These are phyloP conservation scores for Mactra quadrangularis DNA, from an alignment of 1,140 invertebrate genomes.

Conservation along the genomic window DNA sequence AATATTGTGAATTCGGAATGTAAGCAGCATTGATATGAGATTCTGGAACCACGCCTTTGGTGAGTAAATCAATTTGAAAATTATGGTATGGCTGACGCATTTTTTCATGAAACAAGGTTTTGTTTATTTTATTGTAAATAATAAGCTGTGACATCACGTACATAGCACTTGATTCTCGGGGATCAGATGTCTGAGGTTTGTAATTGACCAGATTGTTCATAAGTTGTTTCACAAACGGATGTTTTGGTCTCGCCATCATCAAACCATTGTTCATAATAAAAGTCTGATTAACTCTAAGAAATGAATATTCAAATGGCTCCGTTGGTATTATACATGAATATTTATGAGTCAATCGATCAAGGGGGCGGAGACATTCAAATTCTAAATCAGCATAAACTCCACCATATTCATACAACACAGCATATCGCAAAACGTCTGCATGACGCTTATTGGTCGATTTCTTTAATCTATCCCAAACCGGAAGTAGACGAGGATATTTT, in stretches of 20 bases:
- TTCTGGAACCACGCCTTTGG: neutral
- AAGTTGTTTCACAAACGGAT: constrained; percentile 72
- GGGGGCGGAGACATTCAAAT: no score
- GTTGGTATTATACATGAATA: constrained; percentile 73
- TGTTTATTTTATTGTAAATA: neutral
- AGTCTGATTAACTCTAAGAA: constrained; percentile 66
- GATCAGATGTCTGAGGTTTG: constrained; percentile 64
- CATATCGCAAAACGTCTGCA: constrained; percentile 74
- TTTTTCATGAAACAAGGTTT: neutral
- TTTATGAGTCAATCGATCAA: constrained; percentile 63
- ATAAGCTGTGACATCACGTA: constrained; percentile 63
- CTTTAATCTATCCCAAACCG: constrained; percentile 67
- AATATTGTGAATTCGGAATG: constrained; percentile 12
- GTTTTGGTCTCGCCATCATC: constrained; percentile 68
- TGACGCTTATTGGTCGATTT: constrained; percentile 70
- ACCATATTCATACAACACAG: no score
- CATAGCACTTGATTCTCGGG: constrained; percentile 61
- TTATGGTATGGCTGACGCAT: neutral
- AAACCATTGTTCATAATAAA: constrained; percentile 72
- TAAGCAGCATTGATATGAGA: neutral
- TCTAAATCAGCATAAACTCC: no score
- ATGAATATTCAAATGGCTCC: constrained; percentile 74
- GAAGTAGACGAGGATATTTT: constrained; percentile 67
- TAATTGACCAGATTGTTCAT: constrained; percentile 65
- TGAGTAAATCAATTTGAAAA: neutral